phyloP scores from a whole-genome alignment of 2,888 invertebrate genomes.

The Meteorus colon region DNA sequence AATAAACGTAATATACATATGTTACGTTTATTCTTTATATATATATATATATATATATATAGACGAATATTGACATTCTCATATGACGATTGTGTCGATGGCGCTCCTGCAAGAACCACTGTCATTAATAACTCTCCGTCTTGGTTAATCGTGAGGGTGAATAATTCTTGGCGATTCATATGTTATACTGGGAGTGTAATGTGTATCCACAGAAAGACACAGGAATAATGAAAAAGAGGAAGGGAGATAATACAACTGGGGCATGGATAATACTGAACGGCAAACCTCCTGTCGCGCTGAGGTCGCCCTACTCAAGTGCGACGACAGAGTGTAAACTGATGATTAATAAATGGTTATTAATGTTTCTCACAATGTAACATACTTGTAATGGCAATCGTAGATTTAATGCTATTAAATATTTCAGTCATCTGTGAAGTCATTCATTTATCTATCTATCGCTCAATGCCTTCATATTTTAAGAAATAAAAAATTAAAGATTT shows the following conservation, averaged over 20 bases:
- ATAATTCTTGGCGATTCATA: slow-evolving; percentile 5
- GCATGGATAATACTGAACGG: slow-evolving; percentile 47
- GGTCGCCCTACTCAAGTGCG: slow-evolving; percentile 42
- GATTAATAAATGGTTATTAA: slow-evolving; percentile 54
- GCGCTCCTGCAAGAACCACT: slow-evolving; percentile 24
- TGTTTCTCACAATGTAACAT: slow-evolving; percentile 25
- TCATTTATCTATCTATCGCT: not conserved
- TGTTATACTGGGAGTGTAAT: not conserved
- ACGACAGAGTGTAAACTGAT: slow-evolving; percentile 38
- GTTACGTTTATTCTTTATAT: no score
- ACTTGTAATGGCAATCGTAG: slow-evolving; percentile 26
- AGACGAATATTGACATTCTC: slow-evolving; percentile 1
- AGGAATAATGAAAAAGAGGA: not conserved
- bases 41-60: no score
- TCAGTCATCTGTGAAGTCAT: no score
- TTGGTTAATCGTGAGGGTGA: slow-evolving; percentile 15
- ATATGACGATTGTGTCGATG: slow-evolving; percentile 6
- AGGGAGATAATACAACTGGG: slow-evolving; percentile 12
- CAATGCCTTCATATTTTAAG: slow-evolving; percentile 4
- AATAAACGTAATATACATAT: no score
- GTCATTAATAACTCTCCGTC: slow-evolving; percentile 23
- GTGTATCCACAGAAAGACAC: not conserved
- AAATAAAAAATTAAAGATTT: no score
- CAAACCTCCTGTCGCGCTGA: slow-evolving; percentile 52
- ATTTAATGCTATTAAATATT: slow-evolving; percentile 7